Base-by-base conservation (phyloP, 2,888 invertebrate species). In the Steromphala cineraria region DNA sequence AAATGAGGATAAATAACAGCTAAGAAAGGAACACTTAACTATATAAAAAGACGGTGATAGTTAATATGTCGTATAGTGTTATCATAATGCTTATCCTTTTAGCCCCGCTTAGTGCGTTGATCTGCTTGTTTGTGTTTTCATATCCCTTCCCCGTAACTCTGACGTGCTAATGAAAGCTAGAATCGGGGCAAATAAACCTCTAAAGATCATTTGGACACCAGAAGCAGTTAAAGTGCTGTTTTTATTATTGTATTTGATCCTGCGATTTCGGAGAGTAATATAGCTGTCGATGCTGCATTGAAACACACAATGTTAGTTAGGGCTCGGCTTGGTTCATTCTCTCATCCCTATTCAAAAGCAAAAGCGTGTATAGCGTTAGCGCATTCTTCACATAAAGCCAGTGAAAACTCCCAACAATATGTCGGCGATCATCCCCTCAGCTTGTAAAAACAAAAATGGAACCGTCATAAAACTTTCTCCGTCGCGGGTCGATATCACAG, bases 361-460 rank as follows among this genome's bases (percentile, higher is more conserved):
- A 36, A 71, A 71, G 17, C 71, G 19, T 71, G 71, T 71, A 19
- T 31, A 71, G 31, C 36, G 36, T 36, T 36, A 71, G 31, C 36
- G 15, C n/a, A 36, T 71, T 71, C 36, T n/a, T 19, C 19, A 19
- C 24, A 36, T 36, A 71, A 71, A 71, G 71, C 71, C 71, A 71
- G 36, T 71, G 71, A 71, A 71, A 71, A 71, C 19, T 36, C 71
- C 71, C 62, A 15, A 71, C 71, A 71, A 71, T 71, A 71, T 71
- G 71, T 31, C 36, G 36, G 31, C 19, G 71, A 71, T 71, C 28
- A 36, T 36, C 40, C 19, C 2, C 36, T 31, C 36, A 10, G 71
- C 71, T 71, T 71, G 71, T 71, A 71, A 71, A 71, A 71, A 71
- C 71, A 71, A 71, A 40, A 71, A 71, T 71, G 28, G 71, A 19